These are phyloP conservation scores for Zalophus californianus DNA, from an alignment of 2,797 vertebrate genomes.

Conservation along the genomic window DNA sequence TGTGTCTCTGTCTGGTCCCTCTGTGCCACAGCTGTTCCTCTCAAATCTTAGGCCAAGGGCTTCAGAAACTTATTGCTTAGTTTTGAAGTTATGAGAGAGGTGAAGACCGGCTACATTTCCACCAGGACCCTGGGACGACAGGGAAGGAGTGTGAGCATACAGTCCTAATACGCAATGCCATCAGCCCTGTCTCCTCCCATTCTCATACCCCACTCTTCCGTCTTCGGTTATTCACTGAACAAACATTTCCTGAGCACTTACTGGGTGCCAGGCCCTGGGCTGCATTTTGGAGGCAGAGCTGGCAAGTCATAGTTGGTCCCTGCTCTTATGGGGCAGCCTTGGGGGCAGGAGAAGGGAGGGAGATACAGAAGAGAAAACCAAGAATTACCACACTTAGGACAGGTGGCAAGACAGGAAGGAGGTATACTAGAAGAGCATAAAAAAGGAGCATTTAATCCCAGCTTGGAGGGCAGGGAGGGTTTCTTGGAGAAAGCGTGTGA, in stretches of 20 bases:
- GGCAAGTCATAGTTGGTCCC: background rate
- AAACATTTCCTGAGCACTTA: background rate
- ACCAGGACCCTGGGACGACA: background rate
- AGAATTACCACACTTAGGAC: background rate
- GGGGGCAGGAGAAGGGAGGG: background rate
- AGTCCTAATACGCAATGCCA: background rate
- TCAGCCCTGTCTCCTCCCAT: too few species aligned
- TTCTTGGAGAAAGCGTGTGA: background rate
- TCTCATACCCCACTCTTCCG: too few species aligned
- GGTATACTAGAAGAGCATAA: accelerated
- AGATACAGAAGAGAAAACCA: background rate
- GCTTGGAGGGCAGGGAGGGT: background rate
- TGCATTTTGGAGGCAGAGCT: too few species aligned
- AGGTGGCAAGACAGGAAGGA: background rate
- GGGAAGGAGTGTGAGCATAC: background rate
- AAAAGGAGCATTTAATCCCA: background rate
- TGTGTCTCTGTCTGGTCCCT: background rate
- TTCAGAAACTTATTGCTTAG: background rate
- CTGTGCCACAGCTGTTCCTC: background rate
- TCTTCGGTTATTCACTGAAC: background rate
- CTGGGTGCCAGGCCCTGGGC: background rate
- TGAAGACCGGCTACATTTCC: background rate
- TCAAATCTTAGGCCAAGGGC: background rate
- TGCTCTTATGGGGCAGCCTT: background rate
- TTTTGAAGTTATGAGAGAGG: background rate